Evolutionary conservation across 2,888 invertebrate species (phyloP).

Genomic region (Philaethria dido): DNA sequence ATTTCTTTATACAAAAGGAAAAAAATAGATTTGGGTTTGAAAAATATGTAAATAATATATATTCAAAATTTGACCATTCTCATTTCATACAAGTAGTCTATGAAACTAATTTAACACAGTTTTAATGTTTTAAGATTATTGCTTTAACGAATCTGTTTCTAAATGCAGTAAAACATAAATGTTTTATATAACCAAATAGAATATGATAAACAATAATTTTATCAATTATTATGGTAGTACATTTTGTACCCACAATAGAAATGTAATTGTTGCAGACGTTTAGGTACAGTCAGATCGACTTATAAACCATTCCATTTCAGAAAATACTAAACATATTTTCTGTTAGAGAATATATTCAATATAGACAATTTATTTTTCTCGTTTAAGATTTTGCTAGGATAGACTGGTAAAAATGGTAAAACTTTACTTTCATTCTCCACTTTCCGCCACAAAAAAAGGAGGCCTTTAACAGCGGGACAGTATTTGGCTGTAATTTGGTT

Average conservation of each 20-base stretch:
- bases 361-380: no score
- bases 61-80: background rate
- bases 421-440: no score
- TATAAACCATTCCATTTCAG: background rate
- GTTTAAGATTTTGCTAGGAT: no score
- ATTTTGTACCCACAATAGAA: constrained; percentile 17
- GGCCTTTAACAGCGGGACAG: no score
- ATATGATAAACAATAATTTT: constrained; percentile 10
- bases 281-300: background rate
- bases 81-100: background rate
- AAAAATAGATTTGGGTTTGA: no score
- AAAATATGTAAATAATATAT: constrained; percentile 5
- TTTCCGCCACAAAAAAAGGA: no score
- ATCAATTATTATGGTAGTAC: constrained; percentile 12
- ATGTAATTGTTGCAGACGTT: constrained; percentile 8
- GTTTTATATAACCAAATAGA: constrained; percentile 19
- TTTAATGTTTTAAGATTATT: constrained; percentile 5
- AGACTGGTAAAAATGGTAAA: no score
- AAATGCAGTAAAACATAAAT: constrained; percentile 20
- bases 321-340: no score
- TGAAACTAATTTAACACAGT: background rate
- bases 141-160: constrained; percentile 12
- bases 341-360: no score
- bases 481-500: no score
- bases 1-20: no score